Evolutionary conservation across 2,888 invertebrate genomes (phyloP), one percentile per base, ranked within the genome.

Genomic region (Emmelina monodactyla): DNA sequence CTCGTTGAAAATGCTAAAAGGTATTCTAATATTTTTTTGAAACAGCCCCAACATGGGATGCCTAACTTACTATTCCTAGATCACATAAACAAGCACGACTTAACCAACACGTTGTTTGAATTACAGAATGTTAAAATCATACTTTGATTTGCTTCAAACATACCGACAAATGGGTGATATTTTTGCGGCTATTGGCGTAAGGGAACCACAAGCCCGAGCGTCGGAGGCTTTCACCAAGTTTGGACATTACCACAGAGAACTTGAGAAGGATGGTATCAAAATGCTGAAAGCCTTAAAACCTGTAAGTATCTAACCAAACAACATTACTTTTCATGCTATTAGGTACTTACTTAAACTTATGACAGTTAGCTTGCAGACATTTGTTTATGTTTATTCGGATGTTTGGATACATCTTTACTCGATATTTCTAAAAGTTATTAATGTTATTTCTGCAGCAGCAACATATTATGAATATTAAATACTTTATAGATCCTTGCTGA

Each of bases 141-240:
- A 96, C 58, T 91, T 94, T 62, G 94, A 96, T 57, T 76, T 98
- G 0, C 85, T 94, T 2, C 90, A 92, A 72, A 90, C 94, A 1
- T 92, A 96, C 53, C 85, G 86, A 83, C 89, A 89, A 1, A 90
- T 99, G 69, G 98, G 99, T 0, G 97, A 98, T 57, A 89, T 93
- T 16, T 99, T 98, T 70, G 91, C 94, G 1, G 87, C 87, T 9
- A 94, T 99, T 43, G 98, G 98, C 1, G 97, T 96, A 1, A 83
- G 96, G 36, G 98, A 99, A 62, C 97, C 97, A 0, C 97, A 97
- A 59, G 90, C 94, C 0, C 83, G 93, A 37, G 97, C 97, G 0
- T 95, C 96, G 16, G 95, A 97, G 59, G 96, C 97, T 0, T 99
- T 98, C 63, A 87, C 93, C 12, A 87, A 89, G 48, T 97, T 99